These are phyloP conservation scores for Porites lobata DNA, from an alignment of 92 coral and sea anemone species.

Conservation along the genomic window DNA sequence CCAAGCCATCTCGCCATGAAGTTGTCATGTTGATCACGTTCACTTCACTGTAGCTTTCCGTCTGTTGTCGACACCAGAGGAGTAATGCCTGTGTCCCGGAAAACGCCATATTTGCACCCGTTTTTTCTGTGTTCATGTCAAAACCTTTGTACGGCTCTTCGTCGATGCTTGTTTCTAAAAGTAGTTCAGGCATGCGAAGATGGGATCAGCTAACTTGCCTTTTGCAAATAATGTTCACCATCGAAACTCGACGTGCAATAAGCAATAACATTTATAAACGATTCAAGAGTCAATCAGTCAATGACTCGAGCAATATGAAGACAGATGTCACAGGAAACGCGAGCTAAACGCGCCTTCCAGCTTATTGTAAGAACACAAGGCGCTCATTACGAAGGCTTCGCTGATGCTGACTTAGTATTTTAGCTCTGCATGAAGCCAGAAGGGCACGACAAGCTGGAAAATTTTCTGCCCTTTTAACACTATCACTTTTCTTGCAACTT, in stretches of 20 bases:
- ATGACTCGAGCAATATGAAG: background rate
- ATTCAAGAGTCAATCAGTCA: background rate
- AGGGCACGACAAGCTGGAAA: conserved; percentile 6
- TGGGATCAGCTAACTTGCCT: background rate
- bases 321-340: conserved; percentile 44
- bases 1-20: conserved; percentile 94
- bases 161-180: background rate
- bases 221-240: background rate
- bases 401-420: background rate
- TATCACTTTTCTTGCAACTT: conserved; percentile 30
- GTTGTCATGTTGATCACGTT: conserved; percentile 82
- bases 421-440: conserved; percentile 48
- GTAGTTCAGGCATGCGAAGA: conserved; percentile 46
- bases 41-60: conserved; percentile 82
- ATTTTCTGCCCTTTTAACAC: conserved; percentile 19
- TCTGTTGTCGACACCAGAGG: conserved; percentile 94
- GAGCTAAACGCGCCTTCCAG: conserved; percentile 16
- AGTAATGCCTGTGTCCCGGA: conserved; percentile 80
- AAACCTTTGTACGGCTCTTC: conserved; percentile 10
- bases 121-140: conserved; percentile 33
- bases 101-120: conserved; percentile 46
- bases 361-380: conserved; percentile 7
- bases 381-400: conserved; percentile 22
- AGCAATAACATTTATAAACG: conserved; percentile 25
- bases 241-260: background rate